Percentiles rank a stretch among this genome's conserved stretches.
These are phyloP conservation scores for Astyanax mexicanus DNA, from an alignment of 2,797 vertebrate species.

Conservation along the genomic window DNA sequence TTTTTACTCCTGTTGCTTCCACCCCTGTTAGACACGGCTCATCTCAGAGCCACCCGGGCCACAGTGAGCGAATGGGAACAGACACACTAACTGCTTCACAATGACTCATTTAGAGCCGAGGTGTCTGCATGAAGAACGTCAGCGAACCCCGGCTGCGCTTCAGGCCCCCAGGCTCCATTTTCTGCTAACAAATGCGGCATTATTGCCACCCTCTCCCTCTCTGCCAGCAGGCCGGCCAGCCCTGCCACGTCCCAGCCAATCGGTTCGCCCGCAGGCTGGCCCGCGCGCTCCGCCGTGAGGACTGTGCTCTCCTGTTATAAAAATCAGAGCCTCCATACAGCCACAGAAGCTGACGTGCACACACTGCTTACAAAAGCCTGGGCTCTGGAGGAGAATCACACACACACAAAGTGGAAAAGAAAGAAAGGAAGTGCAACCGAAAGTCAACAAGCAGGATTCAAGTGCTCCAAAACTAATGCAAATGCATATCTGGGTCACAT, in stretches of 20 bases:
- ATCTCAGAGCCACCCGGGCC: slow-evolving; percentile 5
- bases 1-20: not conserved
- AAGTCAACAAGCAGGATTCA: not conserved
- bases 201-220: slow-evolving; percentile 29
- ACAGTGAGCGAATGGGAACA: slow-evolving; percentile 34
- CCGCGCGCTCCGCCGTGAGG: slow-evolving; percentile 56
- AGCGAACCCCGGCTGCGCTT: slow-evolving; percentile 14
- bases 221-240: slow-evolving; percentile 20
- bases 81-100: slow-evolving; percentile 37
- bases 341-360: slow-evolving; percentile 31
- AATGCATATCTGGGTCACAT: not conserved
- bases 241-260: slow-evolving; percentile 63
- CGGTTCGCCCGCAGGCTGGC: slow-evolving; percentile 63
- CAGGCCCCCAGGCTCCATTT: slow-evolving; percentile 49
- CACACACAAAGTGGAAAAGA: not conserved
- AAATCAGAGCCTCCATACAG: slow-evolving; percentile 49
- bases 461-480: not conserved
- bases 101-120: slow-evolving; percentile 46
- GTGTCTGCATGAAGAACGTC: slow-evolving; percentile 43
- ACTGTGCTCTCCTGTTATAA: slow-evolving; percentile 48
- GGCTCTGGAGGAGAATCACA: not conserved
- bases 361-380: slow-evolving; percentile 8
- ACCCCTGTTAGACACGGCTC: not conserved
- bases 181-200: slow-evolving; percentile 33
- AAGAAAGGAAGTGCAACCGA: not conserved